These are phyloP conservation scores for Callorhinus ursinus DNA, from an alignment of 2,113 vertebrate genomes.

Conservation along the genomic window DNA sequence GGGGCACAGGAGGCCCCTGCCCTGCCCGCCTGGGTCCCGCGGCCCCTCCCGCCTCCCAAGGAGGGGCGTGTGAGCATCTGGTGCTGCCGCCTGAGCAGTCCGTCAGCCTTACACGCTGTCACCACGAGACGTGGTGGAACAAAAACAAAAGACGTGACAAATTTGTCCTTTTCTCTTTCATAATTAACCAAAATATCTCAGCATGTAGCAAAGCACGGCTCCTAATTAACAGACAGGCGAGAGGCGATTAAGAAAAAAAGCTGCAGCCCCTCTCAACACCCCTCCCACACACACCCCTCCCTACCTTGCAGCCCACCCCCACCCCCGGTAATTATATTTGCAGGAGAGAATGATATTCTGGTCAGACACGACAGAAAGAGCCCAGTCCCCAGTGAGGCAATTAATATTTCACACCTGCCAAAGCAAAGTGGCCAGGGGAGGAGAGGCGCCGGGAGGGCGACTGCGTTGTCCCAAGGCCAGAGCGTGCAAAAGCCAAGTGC, in stretches of 20 bases:
- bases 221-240: slow-evolving; percentile 88
- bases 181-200: slow-evolving; percentile 90
- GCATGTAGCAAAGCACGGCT: slow-evolving; percentile 86
- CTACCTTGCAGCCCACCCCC: not conserved
- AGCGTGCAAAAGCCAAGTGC: slow-evolving; percentile 49
- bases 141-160: slow-evolving; percentile 90
- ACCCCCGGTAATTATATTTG: slow-evolving; percentile 86
- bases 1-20: not conserved
- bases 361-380: slow-evolving; percentile 85
- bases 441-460: slow-evolving; percentile 46
- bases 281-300: not conserved
- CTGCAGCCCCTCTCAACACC: slow-evolving; percentile 48
- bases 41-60: not conserved
- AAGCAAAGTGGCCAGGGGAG: slow-evolving; percentile 77
- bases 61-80: slow-evolving; percentile 78
- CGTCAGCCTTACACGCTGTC: slow-evolving; percentile 80
- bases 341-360: slow-evolving; percentile 86
- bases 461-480: slow-evolving; percentile 14
- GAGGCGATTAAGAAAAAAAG: slow-evolving; percentile 85
- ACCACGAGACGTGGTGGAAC: slow-evolving; percentile 78
- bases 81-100: slow-evolving; percentile 79
- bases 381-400: slow-evolving; percentile 88
- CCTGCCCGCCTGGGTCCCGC: fast-evolving
- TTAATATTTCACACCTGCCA: slow-evolving; percentile 93
- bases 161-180: slow-evolving; percentile 88